phyloP scores from a whole-genome alignment of 2,888 invertebrate species.

The Uloborus plumipes region DNA sequence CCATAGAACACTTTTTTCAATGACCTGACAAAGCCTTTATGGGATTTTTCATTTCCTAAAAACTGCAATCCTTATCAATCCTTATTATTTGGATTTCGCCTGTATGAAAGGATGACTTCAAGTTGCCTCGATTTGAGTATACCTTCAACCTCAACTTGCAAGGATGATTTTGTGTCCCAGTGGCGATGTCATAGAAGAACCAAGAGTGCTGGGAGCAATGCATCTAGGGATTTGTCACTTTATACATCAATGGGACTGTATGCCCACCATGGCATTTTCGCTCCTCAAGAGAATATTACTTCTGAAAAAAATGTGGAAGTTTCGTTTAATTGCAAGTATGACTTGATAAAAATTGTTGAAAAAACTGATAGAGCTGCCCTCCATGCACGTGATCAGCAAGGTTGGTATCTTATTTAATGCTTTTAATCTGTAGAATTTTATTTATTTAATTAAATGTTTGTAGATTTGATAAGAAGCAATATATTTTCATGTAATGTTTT shows the following conservation, averaged over 20 bases:
- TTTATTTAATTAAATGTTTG: too few relatives aligned
- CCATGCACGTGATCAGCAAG: conserved; percentile 61
- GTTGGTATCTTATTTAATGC: not conserved
- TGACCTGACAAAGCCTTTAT: too few relatives aligned
- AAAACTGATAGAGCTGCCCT: conserved; percentile 55
- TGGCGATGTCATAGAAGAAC: conserved; percentile 66
- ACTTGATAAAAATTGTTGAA: conserved; percentile 60
- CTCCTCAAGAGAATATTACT: conserved; percentile 33
- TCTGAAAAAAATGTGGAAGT: conserved; percentile 55
- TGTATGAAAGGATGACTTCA: conserved; percentile 45
- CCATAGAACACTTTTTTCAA: too few relatives aligned
- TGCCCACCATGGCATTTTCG: conserved; percentile 65
- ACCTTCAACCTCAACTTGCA: conserved; percentile 53
- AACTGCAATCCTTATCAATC: not conserved
- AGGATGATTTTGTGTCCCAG: conserved; percentile 60
- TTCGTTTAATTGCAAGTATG: conserved; percentile 62
- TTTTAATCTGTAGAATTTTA: too few relatives aligned
- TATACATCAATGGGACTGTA: conserved; percentile 67
- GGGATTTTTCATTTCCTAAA: too few relatives aligned
- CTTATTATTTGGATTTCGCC: not conserved
- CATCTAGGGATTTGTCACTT: conserved; percentile 64
- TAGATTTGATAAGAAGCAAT: too few relatives aligned
- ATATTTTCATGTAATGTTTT: too few relatives aligned
- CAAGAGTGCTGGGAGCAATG: conserved; percentile 67
- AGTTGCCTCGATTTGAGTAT: conserved; percentile 63